These are phyloP conservation scores for Myotis davidii DNA, from an alignment of 2,113 vertebrate species.

Conservation along the genomic window DNA sequence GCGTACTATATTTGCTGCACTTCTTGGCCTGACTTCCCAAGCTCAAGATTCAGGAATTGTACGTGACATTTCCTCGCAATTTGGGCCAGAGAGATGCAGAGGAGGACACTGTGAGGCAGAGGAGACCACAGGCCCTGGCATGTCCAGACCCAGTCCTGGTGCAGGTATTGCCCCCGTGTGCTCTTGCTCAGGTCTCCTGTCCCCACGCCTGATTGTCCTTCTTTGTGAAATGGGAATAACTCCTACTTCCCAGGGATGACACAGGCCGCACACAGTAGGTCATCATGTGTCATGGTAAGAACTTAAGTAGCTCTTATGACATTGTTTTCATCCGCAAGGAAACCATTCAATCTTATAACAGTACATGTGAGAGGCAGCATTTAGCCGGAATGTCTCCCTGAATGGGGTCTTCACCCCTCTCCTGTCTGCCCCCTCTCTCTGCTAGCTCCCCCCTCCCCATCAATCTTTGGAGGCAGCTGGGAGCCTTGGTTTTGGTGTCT, in stretches of 20 bases:
- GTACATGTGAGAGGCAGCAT: neutral
- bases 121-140: neutral
- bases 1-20: conserved; percentile 76
- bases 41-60: conserved; percentile 63
- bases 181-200: neutral
- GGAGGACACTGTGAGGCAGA: neutral
- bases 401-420: no score
- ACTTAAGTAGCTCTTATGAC: neutral
- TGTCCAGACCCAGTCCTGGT: neutral
- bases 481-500: neutral
- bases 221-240: neutral
- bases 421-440: neutral
- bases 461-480: neutral
- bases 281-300: neutral
- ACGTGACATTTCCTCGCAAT: conserved; percentile 70
- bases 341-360: neutral
- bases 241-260: neutral
- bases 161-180: rapidly evolving
- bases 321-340: neutral
- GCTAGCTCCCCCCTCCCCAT: no score
- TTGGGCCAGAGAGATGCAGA: conserved; percentile 3
- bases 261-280: neutral
- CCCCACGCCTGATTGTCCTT: neutral
- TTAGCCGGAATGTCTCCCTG: neutral
- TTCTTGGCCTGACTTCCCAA: conserved; percentile 76